Conservation (phyloP, 2,113 vertebrate species). For the Amblyopsis rosae region DNA sequence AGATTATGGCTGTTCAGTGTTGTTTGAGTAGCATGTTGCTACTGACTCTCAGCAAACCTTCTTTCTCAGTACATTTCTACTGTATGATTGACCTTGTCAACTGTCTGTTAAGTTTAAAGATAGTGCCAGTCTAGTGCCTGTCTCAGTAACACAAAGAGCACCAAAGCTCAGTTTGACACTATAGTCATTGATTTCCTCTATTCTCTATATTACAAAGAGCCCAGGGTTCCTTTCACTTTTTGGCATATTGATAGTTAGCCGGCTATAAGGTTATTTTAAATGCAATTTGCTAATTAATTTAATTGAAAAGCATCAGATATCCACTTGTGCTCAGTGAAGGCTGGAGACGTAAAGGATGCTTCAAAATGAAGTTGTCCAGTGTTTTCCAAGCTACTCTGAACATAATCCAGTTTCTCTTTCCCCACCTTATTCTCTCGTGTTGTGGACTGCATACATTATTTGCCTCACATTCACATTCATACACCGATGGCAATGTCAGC, state of each 20-base stretch:
- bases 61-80: background rate
- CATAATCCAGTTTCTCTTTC: constrained; percentile 42
- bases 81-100: background rate
- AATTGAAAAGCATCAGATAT: constrained; percentile 7
- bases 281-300: constrained; percentile 5
- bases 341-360: constrained; percentile 30
- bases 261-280: constrained; percentile 12
- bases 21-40: background rate
- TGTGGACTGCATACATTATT: background rate
- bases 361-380: constrained; percentile 59
- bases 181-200: background rate
- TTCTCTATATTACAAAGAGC: constrained; percentile 1
- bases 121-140: constrained; percentile 5
- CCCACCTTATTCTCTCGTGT: constrained; percentile 1
- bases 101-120: background rate
- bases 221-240: background rate
- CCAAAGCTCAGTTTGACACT: background rate
- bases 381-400: constrained; percentile 59
- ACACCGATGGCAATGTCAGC: no score
- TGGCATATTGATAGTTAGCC: constrained; percentile 6
- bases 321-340: constrained; percentile 26
- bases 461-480: no score
- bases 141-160: background rate
- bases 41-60: background rate
- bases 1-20: background rate